Percentiles rank a stretch among this genome's conserved stretches.
These are phyloP conservation scores for Rhabdophis nuchalis DNA, from an alignment of 2,797 vertebrate species.

Conservation along the genomic window DNA sequence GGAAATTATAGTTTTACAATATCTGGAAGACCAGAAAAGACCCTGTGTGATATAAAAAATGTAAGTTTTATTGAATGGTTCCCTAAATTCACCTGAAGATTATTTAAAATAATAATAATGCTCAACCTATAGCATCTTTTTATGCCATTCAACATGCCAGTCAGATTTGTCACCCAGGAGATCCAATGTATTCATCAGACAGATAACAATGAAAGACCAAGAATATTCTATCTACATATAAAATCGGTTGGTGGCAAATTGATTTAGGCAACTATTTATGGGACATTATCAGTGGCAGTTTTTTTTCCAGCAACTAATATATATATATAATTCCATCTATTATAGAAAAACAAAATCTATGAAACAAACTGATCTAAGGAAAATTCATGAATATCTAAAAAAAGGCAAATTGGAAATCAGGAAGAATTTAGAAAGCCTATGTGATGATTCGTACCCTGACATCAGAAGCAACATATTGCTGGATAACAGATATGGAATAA, in stretches of 20 bases:
- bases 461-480: not conserved
- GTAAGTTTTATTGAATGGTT: not conserved
- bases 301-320: conserved; percentile 31
- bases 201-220: conserved; percentile 63
- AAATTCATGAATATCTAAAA: conserved; percentile 21
- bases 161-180: conserved; percentile 59
- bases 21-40: not conserved
- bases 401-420: conserved; percentile 2
- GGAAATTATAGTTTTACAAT: not conserved
- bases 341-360: conserved; percentile 8
- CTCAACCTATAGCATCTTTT: conserved; percentile 65
- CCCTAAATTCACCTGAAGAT: not conserved
- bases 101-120: conserved; percentile 31
- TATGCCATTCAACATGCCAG: conserved; percentile 64
- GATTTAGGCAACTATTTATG: conserved; percentile 33
- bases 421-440: not conserved
- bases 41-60: not conserved
- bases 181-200: conserved; percentile 61
- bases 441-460: not conserved
- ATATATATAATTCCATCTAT: conserved; percentile 29
- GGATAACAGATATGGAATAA: not conserved
- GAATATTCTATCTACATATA: conserved; percentile 56
- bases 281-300: conserved; percentile 10
- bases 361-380: conserved; percentile 8
- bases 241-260: conserved; percentile 55